Percentiles rank a stretch among this genome's conserved stretches.
These are phyloP conservation scores for Drosophila affinis DNA, from an alignment of 2,888 invertebrate genomes.

Conservation along the genomic window DNA sequence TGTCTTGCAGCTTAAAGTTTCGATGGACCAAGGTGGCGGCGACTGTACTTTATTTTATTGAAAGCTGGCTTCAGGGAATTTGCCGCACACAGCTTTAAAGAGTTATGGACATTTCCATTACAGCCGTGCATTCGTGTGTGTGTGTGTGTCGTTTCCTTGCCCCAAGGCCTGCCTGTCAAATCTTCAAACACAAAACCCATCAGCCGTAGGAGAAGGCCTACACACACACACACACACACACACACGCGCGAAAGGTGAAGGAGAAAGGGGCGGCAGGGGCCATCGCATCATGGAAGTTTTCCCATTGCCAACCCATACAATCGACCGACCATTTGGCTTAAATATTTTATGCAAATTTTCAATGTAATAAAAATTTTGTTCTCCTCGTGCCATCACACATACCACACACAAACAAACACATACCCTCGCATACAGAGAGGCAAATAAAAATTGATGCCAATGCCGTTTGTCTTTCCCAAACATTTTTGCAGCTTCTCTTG, in stretches of 20 bases:
- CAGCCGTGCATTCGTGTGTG: no score
- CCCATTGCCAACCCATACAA: slow-evolving; percentile 45
- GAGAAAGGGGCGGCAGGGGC: not conserved
- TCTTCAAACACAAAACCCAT: slow-evolving; percentile 31
- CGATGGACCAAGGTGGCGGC: slow-evolving; percentile 1
- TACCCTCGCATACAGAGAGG: slow-evolving; percentile 24
- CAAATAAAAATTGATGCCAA: slow-evolving; percentile 75
- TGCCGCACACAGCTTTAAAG: not conserved
- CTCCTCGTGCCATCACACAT: slow-evolving; percentile 39
- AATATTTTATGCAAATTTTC: slow-evolving; percentile 81
- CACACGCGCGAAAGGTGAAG: not conserved
- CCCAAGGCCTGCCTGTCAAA: slow-evolving; percentile 26
- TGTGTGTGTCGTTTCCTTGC: not conserved
- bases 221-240: not conserved
- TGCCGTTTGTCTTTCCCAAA: slow-evolving; percentile 76
- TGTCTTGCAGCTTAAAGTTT: slow-evolving; percentile 20
- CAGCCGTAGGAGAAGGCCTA: slow-evolving; percentile 2
- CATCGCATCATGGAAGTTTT: slow-evolving; percentile 5
- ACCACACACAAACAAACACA: slow-evolving; percentile 27
- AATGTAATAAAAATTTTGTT: slow-evolving; percentile 74
- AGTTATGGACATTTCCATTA: not conserved
- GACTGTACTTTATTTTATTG: not conserved
- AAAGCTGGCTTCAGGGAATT: not conserved
- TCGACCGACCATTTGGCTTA: slow-evolving; percentile 65
- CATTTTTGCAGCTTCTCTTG: slow-evolving; percentile 40